Base-by-base conservation (phyloP, 1,140 invertebrate genomes). In the Lordiphosa collinella region DNA sequence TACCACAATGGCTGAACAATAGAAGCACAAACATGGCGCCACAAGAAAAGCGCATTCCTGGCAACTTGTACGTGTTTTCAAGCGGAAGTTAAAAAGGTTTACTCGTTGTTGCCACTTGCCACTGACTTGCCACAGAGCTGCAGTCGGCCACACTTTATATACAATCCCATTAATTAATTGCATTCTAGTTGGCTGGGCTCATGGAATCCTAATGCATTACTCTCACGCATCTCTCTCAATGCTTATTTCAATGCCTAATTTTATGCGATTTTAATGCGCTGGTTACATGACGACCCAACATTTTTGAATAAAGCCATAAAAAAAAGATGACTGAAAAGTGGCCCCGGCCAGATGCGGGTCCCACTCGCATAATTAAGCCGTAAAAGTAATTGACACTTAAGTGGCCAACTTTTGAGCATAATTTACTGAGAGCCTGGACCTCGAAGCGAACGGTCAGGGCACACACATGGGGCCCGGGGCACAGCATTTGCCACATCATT, bases 311-410 rank as follows among this genome's bases (percentile, higher is more conserved):
- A 49, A 48, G 31, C 37, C 16, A 38, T 44, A 40, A 13, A 41
- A 18, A 29, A 29, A 25, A 22, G 56, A 43, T 53, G 16, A 29
- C 43, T 46, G 6, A 31, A 48, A 59, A 52, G 35, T 65, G 47
- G 48, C 31, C 51, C 29, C 29, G 10, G 36, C 36, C 25, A 18
- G 44, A 71, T 82, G 58, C 73, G 74, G 74, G 74, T 51, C 53
- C 43, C 60, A 54, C 40, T 58, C 29, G 69, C 67, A 78, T 84
- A 84, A 84, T 84, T 84, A 84, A 84, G 72, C 60, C 60, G 72
- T 84, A 68, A 72, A 78, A 78, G 72, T 69, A 84, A 84, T 84
- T 84, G 68, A 63, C 49, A 49, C 67, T 69, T 84, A 73, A 84
- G 78, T 72, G 76, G 63, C 10, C 14, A 84, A 84, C 44, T 84